Base-by-base conservation (phyloP, 2,113 vertebrate species). In the Anser brachyrhynchus region DNA sequence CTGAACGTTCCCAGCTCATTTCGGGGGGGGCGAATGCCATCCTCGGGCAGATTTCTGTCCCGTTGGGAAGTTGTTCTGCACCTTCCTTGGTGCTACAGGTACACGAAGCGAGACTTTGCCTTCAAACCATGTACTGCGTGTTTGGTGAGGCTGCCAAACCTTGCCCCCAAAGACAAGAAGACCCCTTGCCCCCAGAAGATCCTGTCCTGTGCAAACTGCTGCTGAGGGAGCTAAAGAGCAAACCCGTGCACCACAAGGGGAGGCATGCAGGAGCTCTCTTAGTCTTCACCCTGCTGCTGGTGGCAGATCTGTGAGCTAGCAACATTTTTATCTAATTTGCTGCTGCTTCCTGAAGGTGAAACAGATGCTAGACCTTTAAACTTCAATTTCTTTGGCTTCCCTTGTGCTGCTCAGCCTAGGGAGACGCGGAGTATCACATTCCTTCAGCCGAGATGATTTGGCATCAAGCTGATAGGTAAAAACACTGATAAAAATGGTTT, bases 271-370 rank as follows among this genome's bases (percentile, higher is more conserved):
- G 66, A 84, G 51, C 78, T 95, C n/a, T 4, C 84, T 86, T 86
- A 84, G 41, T 95, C 61, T 85, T 96, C 88, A 28, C 51, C 8
- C 43, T 1, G 13, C 57, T 72, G 16, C 20, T 15, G n/a, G 52
- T 39, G 72, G 29, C 14, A 10, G 54, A 10, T 87, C 46, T 8
- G 65, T 10, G 51, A 92, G 66, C 80, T 72, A 21, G 44, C 39
- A 57, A n/a, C 54, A 7, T 73, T 96, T 92, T 78, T 70, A 59
- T 93, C 79, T 93, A 23, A 33, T 78, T 93, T 96, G 84, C 93
- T 95, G 46, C 72, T 73, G n/a, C 37, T 70, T 52, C 61, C 67
- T 25, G 22, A 61, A 70, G 75, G 43, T 73, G 41, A 69, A 74
- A 74, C 66, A 29, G 52, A 73, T 81, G 46, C 55, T 89, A 67